Evolutionary conservation across 2,113 vertebrate species (phyloP).

Genomic region (Dasyurus viverrinus): DNA sequence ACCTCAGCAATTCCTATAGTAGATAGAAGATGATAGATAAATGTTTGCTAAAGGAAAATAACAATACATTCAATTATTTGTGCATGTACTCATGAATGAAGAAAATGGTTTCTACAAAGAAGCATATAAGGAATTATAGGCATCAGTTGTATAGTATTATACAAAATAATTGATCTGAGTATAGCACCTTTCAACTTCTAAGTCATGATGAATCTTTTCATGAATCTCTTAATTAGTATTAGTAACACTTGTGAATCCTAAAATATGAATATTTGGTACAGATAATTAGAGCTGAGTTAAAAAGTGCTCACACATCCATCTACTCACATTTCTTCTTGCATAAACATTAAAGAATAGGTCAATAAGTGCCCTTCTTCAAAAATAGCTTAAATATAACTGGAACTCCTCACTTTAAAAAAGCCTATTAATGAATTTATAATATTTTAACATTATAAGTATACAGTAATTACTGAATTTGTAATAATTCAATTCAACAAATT

Average conservation of each 20-base stretch:
- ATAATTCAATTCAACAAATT: neutral
- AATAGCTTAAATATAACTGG: constrained; percentile 71
- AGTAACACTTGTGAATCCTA: neutral
- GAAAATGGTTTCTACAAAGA: neutral
- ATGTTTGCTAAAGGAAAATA: no score
- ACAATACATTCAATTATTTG: no score
- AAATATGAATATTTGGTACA: constrained; percentile 7
- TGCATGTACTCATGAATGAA: neutral
- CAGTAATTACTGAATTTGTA: neutral
- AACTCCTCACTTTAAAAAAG: constrained; percentile 73
- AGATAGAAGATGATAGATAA: neutral
- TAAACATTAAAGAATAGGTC: constrained; percentile 69
- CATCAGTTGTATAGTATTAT: neutral
- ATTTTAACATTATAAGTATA: neutral
- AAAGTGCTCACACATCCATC: constrained; percentile 31
- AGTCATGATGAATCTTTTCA: neutral
- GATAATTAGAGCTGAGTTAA: constrained; percentile 33
- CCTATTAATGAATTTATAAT: constrained; percentile 73
- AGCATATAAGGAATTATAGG: neutral
- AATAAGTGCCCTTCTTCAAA: constrained; percentile 73
- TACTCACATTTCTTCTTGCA: constrained; percentile 33
- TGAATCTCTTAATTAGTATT: neutral
- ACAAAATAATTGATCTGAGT: neutral
- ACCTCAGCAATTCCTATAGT: neutral
- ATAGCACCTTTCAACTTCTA: neutral